Evolutionary conservation across 2,113 vertebrate species (phyloP).

Genomic region (Tympanuchus pallidicinctus): DNA sequence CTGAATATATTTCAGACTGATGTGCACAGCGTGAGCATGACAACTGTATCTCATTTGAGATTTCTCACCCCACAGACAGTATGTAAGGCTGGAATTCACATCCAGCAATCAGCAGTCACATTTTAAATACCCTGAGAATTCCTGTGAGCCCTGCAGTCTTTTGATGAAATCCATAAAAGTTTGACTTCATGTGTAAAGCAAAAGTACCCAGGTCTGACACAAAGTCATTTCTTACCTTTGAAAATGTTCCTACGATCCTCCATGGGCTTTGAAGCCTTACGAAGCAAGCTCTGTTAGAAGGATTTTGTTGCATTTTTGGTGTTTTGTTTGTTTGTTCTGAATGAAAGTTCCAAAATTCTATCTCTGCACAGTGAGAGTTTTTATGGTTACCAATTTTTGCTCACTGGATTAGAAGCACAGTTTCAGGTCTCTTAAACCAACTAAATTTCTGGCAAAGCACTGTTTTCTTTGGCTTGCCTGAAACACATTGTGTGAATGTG

Average conservation of each 20-base stretch:
- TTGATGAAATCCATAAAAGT: neutral
- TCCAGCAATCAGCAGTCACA: neutral
- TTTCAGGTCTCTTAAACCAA: neutral
- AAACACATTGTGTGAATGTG: neutral
- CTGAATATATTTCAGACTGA: neutral
- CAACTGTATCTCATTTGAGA: neutral
- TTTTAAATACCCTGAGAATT: neutral
- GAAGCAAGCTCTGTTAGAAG: neutral
- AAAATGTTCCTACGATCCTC: neutral
- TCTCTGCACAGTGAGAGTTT: neutral
- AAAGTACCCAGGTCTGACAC: rapidly evolving
- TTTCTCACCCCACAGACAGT: neutral
- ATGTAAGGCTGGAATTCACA: neutral
- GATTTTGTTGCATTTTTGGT: neutral
- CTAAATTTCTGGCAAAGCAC: neutral
- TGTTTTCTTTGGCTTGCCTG: neutral
- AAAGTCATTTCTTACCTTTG: neutral
- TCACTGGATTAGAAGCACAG: neutral
- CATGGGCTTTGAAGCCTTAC: neutral
- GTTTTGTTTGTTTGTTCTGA: neutral
- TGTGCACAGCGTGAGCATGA: neutral
- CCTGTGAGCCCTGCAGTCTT: neutral
- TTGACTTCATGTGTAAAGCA: neutral
- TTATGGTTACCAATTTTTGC: neutral
- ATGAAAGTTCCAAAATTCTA: neutral